These are phyloP conservation scores for Sebastes taczanowskii DNA, from an alignment of 2,797 vertebrate species.

Conservation along the genomic window DNA sequence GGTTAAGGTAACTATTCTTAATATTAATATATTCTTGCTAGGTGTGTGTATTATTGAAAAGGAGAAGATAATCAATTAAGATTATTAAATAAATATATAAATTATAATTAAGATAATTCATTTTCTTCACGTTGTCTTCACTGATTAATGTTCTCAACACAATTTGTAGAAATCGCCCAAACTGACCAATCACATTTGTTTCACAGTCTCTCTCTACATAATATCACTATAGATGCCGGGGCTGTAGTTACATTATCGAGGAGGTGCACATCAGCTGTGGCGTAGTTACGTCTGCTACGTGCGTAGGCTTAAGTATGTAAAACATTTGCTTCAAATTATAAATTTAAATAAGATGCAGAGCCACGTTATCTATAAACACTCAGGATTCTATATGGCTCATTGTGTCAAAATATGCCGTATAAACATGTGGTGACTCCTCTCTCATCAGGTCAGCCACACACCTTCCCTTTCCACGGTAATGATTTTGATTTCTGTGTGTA, in stretches of 20 bases:
- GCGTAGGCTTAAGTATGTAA: neutral
- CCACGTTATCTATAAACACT: neutral
- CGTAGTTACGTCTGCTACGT: neutral
- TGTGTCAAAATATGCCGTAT: neutral
- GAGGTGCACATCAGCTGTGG: neutral
- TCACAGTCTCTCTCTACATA: neutral
- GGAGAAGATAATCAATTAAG: neutral
- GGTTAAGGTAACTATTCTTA: neutral
- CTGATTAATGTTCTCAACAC: neutral
- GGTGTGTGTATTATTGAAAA: neutral
- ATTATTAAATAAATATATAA: no score
- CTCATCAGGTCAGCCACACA: slow-evolving; percentile 3
- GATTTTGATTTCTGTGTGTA: slow-evolving; percentile 22
- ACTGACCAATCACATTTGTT: neutral
- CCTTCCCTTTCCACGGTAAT: neutral
- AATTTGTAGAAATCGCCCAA: neutral
- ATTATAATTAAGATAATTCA: no score
- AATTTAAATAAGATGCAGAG: neutral
- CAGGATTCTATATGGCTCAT: neutral
- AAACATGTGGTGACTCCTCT: neutral
- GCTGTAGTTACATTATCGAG: neutral
- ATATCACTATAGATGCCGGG: neutral
- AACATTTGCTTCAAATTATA: neutral
- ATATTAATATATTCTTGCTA: neutral
- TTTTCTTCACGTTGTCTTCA: neutral